Percentiles rank a stretch among this genome's conserved stretches.
Evolutionary conservation across 2,113 vertebrate species (phyloP).

Genomic region (Centropus unirufus): DNA sequence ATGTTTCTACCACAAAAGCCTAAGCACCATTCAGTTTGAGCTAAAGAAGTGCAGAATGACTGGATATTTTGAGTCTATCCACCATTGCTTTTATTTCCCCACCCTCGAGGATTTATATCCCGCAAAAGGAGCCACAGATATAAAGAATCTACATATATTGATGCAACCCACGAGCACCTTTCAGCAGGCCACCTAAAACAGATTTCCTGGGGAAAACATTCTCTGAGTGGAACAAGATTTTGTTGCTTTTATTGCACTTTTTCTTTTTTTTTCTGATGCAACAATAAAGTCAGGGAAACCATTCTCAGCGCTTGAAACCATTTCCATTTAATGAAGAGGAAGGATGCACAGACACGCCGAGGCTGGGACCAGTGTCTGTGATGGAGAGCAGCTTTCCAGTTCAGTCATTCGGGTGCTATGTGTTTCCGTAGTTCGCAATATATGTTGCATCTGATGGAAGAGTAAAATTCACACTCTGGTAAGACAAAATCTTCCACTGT

Average conservation of each 20-base stretch:
- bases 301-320: background rate
- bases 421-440: background rate
- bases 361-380: background rate
- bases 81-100: background rate
- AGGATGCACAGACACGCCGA: accelerated
- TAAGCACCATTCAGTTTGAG: background rate
- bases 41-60: background rate
- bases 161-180: accelerated
- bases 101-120: background rate
- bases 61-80: background rate
- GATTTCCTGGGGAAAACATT: background rate
- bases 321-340: background rate
- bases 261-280: background rate
- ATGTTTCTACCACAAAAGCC: background rate
- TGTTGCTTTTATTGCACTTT: background rate
- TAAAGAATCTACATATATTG: background rate
- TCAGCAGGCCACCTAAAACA: background rate
- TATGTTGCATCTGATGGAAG: background rate
- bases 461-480: background rate
- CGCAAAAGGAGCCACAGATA: background rate
- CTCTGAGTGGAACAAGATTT: background rate
- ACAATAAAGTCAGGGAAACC: background rate
- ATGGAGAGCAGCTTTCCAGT: background rate
- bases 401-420: background rate
- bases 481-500: background rate